Percentiles rank a stretch among this genome's conserved stretches.
Conservation (phyloP, 2,888 invertebrate genomes). For the Thyatira batis region DNA sequence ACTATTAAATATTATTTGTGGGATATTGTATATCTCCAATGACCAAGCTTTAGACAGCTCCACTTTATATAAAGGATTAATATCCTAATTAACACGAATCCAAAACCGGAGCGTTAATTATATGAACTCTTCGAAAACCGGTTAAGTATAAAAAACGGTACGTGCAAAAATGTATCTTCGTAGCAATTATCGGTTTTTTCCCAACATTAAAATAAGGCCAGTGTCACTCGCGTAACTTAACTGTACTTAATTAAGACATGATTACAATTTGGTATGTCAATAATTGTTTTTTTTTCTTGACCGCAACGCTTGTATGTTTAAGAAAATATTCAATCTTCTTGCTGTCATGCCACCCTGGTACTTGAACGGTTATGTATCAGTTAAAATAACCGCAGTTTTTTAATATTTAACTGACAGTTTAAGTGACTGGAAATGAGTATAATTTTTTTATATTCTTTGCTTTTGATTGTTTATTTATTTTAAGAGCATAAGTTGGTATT, state of each 20-base stretch:
- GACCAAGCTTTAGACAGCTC: conserved; percentile 2
- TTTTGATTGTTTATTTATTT: too few species aligned
- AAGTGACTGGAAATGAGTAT: too few species aligned
- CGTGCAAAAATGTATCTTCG: not conserved
- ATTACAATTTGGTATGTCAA: not conserved
- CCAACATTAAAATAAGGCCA: not conserved
- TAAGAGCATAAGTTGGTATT: too few species aligned
- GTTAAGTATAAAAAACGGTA: not conserved
- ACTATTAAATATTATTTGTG: too few species aligned
- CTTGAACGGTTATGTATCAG: too few species aligned
- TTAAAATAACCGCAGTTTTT: too few species aligned
- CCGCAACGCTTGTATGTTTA: too few species aligned
- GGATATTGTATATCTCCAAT: too few species aligned
- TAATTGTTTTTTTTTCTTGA: not conserved
- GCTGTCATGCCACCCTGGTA: too few species aligned
- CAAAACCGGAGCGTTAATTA: not conserved
- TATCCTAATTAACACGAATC: conserved; percentile 4
- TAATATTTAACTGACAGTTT: too few species aligned
- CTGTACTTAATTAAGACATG: conserved; percentile 7
- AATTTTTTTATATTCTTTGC: too few species aligned
- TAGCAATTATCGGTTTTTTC: conserved; percentile 1
- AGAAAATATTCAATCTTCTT: too few species aligned
- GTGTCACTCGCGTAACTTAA: conserved; percentile 2
- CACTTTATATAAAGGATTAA: conserved; percentile 6
- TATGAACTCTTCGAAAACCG: not conserved